phyloP scores from a whole-genome alignment of 1,140 invertebrate species.

The Cotesia vestalis region DNA sequence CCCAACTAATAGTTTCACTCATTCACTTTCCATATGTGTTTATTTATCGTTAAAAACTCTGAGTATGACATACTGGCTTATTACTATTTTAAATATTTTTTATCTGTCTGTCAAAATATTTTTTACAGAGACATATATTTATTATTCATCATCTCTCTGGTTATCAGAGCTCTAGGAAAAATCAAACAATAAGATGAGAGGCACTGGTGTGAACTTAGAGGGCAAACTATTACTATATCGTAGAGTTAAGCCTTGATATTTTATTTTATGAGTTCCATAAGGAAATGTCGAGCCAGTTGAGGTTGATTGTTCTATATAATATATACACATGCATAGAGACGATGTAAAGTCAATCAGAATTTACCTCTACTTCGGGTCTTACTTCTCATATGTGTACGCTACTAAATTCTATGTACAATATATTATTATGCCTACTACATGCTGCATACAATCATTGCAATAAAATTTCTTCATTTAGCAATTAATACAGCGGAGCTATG shows the following conservation, averaged over 20 bases:
- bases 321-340: constrained; percentile 10
- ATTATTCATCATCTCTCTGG: too few relatives aligned
- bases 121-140: background rate
- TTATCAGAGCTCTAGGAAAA: too few relatives aligned
- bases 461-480: constrained; percentile 22
- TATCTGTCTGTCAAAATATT: background rate
- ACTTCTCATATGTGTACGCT: background rate
- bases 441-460: constrained; percentile 6
- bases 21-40: background rate
- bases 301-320: constrained; percentile 51
- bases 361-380: constrained; percentile 3
- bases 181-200: background rate
- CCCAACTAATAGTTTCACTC: background rate
- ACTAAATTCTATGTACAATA: too few relatives aligned
- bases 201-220: constrained; percentile 12
- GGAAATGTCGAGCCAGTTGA: constrained; percentile 52
- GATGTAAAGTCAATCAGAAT: constrained; percentile 28
- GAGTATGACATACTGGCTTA: background rate
- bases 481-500: constrained; percentile 5
- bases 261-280: constrained; percentile 60
- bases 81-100: background rate
- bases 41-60: background rate
- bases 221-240: background rate
- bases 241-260: constrained; percentile 36
- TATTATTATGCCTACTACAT: too few relatives aligned